phyloP scores from a whole-genome alignment of 2,888 invertebrate species.

The Syritta pipiens region DNA sequence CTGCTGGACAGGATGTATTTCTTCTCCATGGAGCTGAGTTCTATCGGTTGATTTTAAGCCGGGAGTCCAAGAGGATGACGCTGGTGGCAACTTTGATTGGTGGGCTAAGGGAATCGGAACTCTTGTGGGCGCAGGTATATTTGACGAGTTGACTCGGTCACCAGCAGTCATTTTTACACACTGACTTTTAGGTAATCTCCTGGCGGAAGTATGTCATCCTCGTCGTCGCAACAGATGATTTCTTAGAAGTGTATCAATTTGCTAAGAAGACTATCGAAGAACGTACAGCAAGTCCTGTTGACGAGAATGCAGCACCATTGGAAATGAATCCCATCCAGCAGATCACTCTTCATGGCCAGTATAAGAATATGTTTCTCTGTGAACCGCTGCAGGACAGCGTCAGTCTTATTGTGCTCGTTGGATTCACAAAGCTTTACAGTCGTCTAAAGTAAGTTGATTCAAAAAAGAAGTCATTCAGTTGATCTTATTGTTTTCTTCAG shows the following conservation, averaged over 20 bases:
- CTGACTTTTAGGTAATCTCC: slow-evolving; percentile 69
- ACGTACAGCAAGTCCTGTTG: slow-evolving; percentile 42
- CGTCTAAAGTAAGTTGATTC: slow-evolving; percentile 70
- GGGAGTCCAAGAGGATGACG: slow-evolving; percentile 72
- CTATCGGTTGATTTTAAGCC: slow-evolving; percentile 72
- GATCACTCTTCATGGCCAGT: slow-evolving; percentile 72
- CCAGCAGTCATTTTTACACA: too few relatives aligned
- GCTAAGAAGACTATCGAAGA: slow-evolving; percentile 66
- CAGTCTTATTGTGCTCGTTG: slow-evolving; percentile 72
- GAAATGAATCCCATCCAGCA: slow-evolving; percentile 74
- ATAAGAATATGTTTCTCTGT: slow-evolving; percentile 72
- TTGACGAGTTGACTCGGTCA: too few relatives aligned
- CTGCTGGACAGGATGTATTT: slow-evolving; percentile 72
- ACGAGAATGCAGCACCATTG: slow-evolving; percentile 48
- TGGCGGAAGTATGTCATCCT: slow-evolving; percentile 75
- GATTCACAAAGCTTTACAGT: slow-evolving; percentile 71
- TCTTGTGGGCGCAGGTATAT: slow-evolving; percentile 71
- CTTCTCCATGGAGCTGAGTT: slow-evolving; percentile 75
- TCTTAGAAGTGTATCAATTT: slow-evolving; percentile 75
- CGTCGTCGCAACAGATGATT: slow-evolving; percentile 73
- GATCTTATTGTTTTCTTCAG: too few relatives aligned
- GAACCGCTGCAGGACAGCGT: slow-evolving; percentile 71
- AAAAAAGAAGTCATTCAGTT: too few relatives aligned
- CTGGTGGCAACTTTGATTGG: slow-evolving; percentile 73
- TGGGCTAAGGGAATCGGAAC: slow-evolving; percentile 63